Conservation (phyloP, 2,797 vertebrate genomes). For the Ctenopoma kingsleyae region DNA sequence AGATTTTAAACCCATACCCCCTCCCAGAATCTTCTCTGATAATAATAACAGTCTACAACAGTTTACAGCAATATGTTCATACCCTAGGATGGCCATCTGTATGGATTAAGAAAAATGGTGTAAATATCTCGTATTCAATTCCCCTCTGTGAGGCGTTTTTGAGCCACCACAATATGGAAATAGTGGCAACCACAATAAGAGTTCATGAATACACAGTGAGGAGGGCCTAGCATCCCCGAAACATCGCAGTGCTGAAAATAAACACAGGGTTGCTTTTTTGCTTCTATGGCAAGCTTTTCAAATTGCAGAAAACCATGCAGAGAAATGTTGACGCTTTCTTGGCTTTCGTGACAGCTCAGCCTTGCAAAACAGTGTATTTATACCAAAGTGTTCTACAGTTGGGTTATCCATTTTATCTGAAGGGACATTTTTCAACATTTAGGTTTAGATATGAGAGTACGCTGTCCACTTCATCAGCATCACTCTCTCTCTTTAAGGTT, state of each 20-base stretch:
- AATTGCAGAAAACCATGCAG: conserved; percentile 53
- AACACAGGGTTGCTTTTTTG: conserved; percentile 54
- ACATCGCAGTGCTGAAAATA: conserved; percentile 69
- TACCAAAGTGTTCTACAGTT: conserved; percentile 48
- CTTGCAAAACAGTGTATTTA: conserved; percentile 76
- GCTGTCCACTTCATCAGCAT: conserved; percentile 78
- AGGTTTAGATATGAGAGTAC: conserved; percentile 67
- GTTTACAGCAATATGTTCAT: conserved; percentile 56
- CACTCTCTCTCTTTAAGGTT: conserved; percentile 78
- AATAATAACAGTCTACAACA: conserved; percentile 71
- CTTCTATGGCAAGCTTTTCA: conserved; percentile 57
- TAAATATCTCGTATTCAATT: conserved; percentile 71
- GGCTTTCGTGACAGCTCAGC: conserved; percentile 64
- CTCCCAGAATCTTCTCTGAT: conserved; percentile 58
- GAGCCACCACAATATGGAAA: conserved; percentile 64
- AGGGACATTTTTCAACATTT: conserved; percentile 84
- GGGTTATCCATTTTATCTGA: conserved; percentile 77
- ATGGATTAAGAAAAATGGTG: conserved; percentile 74
- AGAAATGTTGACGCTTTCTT: conserved; percentile 64
- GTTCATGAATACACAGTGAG: conserved; percentile 71
- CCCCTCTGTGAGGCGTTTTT: conserved; percentile 57
- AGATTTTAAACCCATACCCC: conserved; percentile 60
- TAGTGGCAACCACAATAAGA: conserved; percentile 69
- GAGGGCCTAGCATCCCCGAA: conserved; percentile 50
- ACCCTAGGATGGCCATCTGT: conserved; percentile 62